A percentile compares a stretch with the other conserved stretches of the same genome.
These are phyloP conservation scores for Chrysodeixis includens DNA, from an alignment of 2,888 invertebrate species.

Conservation along the genomic window DNA sequence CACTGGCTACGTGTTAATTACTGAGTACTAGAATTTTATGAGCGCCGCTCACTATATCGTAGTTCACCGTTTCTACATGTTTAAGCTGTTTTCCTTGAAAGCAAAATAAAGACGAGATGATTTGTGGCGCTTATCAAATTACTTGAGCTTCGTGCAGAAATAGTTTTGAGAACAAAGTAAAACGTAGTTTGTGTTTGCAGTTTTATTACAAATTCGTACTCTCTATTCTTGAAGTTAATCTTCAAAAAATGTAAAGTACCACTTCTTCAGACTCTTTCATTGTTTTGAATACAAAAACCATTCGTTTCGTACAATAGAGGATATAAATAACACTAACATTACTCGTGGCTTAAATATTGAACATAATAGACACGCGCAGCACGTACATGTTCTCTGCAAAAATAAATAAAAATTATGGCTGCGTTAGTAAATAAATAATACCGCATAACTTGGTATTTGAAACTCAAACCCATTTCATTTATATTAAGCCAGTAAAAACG, in stretches of 20 bases:
- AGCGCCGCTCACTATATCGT: conserved; percentile 56
- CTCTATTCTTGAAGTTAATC: background rate
- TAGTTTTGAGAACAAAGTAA: conserved; percentile 4
- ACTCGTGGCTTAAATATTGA: conserved; percentile 34
- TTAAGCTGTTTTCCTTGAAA: conserved; percentile 45
- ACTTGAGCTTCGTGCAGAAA: conserved; percentile 21
- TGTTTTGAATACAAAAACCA: background rate
- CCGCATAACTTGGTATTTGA: conserved; percentile 45
- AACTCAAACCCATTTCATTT: conserved; percentile 40
- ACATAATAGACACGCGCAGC: conserved; percentile 48
- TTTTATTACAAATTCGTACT: background rate
- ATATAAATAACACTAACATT: conserved; percentile 10
- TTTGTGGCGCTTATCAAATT: conserved; percentile 15
- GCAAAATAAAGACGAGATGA: conserved; percentile 36
- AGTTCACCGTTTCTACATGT: conserved; percentile 48
- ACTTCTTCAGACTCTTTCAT: background rate
- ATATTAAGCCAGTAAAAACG: conserved; percentile 37
- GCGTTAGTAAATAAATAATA: conserved; percentile 52
- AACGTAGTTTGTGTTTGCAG: background rate
- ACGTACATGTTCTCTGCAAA: conserved; percentile 42
- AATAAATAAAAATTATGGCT: conserved; percentile 47
- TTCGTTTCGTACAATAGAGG: conserved; percentile 2
- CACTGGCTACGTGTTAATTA: conserved; percentile 73
- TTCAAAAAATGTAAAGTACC: background rate
- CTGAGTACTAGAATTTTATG: conserved; percentile 71